These are phyloP conservation scores for Buceros bicornis DNA, from an alignment of 2,797 vertebrate species.

Conservation along the genomic window DNA sequence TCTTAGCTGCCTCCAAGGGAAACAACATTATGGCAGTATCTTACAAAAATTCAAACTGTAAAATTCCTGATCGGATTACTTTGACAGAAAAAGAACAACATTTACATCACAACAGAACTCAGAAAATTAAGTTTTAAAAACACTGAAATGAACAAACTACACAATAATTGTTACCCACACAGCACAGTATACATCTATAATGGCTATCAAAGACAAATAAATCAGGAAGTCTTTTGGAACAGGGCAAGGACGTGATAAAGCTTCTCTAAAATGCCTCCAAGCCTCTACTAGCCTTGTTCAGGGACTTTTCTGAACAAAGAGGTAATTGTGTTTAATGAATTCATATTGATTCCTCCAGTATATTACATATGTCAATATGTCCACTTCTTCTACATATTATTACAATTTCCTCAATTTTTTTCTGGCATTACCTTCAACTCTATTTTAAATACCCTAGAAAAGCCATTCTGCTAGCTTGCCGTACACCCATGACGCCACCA, in stretches of 20 bases:
- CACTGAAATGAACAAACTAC: not conserved
- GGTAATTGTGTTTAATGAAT: not conserved
- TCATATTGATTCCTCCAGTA: not conserved
- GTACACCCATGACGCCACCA: not conserved
- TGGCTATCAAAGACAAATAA: not conserved
- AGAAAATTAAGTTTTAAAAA: not conserved
- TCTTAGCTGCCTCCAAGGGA: not conserved
- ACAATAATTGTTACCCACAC: not conserved
- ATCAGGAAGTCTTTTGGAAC: not conserved
- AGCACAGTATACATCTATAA: not conserved
- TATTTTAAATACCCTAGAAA: not conserved
- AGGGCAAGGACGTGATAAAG: not conserved
- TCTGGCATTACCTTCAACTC: not conserved
- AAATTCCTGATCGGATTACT: not conserved
- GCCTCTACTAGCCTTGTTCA: not conserved
- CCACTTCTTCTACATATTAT: not conserved
- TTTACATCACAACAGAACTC: not conserved
- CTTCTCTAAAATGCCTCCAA: not conserved
- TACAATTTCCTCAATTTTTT: not conserved
- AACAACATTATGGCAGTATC: not conserved
- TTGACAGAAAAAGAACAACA: not conserved
- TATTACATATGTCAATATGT: not conserved
- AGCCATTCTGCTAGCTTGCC: not conserved
- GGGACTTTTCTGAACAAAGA: not conserved
- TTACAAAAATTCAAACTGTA: not conserved